Evolutionary conservation across 2,113 vertebrate genomes (phyloP), one percentile per base, ranked within the genome.

Genomic region (Gobiocypris rarus): DNA sequence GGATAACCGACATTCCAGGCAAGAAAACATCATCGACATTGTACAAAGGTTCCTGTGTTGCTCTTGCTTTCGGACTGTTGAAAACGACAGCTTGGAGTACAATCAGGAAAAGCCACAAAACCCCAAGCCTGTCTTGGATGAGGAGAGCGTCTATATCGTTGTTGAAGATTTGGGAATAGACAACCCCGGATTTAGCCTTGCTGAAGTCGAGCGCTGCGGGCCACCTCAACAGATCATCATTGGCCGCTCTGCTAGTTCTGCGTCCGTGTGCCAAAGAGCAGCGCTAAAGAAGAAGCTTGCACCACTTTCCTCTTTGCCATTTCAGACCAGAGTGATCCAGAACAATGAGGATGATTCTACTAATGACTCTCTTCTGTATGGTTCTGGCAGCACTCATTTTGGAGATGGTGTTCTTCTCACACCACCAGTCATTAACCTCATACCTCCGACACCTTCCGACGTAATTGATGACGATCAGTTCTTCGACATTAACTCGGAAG

Each of bases 401-500:
- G 52, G 43, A 45, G 70, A 85, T 34, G 91, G 81, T 65, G 87
- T 84, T 75, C 83, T 93, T 78, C 88, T 93, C 22, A 86, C 61
- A 13, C 87, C 86, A 34, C 94, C 93, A 10, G 81, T 89, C 52
- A 95, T 95, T 73, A 92, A 94, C 75, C 86, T 95, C 61, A 95
- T 95, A 79, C 94, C 95, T 11, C 93, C 94, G 11, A 94, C 93
- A 24, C 94, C 94, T 41, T 94, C 91, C 2, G 92, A 92, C 9
- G 59, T 92, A 1, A 79, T 90, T 1, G 87, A 91, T 0, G 89
- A 93, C 2, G 92, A 92, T 70, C 93, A 89, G 83, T 95, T 95
- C 89, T 94, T 95, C 61, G 91, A 94, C 76, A 85, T 85, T 1
- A 92, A 88, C 69, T 92, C 89, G 7, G 93, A 92, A 65, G 87